phyloP scores from a whole-genome alignment of 2,797 vertebrate genomes.

The Ctenosaura bakeri region DNA sequence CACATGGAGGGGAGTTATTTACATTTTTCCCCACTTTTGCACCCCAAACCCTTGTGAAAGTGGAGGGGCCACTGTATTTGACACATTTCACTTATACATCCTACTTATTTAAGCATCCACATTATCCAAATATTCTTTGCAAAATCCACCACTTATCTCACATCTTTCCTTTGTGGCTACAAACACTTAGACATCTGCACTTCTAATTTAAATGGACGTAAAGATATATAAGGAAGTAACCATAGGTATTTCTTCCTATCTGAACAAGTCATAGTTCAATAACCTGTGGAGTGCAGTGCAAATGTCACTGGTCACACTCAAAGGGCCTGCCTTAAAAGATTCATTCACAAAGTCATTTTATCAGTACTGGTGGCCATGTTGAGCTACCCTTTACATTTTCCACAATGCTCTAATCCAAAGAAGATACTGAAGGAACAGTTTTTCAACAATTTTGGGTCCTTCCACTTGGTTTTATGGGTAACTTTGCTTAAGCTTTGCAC shows the following conservation, averaged over 20 bases:
- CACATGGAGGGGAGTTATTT: no score
- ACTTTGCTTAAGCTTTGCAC: no score
- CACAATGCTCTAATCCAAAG: background rate
- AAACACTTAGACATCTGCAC: background rate
- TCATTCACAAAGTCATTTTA: background rate
- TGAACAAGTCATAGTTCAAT: background rate
- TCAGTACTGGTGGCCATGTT: background rate
- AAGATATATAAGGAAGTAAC: background rate
- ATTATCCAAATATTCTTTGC: background rate
- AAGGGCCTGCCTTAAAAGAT: background rate
- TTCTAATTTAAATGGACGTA: background rate
- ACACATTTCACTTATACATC: background rate
- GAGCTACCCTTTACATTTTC: background rate
- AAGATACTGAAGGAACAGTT: background rate
- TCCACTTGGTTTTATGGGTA: no score
- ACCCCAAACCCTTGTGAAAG: no score
- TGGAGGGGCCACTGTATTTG: background rate
- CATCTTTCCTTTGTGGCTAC: background rate
- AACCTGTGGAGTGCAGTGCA: background rate
- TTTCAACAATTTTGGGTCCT: background rate
- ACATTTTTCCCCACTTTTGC: no score
- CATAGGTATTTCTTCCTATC: background rate
- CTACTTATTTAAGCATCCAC: background rate
- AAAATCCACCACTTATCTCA: background rate
- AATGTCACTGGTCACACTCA: background rate